A percentile compares a stretch with the other conserved stretches of the same genome.
phyloP scores from a whole-genome alignment of 2,113 vertebrate genomes.

The Oceanodroma tethys region DNA sequence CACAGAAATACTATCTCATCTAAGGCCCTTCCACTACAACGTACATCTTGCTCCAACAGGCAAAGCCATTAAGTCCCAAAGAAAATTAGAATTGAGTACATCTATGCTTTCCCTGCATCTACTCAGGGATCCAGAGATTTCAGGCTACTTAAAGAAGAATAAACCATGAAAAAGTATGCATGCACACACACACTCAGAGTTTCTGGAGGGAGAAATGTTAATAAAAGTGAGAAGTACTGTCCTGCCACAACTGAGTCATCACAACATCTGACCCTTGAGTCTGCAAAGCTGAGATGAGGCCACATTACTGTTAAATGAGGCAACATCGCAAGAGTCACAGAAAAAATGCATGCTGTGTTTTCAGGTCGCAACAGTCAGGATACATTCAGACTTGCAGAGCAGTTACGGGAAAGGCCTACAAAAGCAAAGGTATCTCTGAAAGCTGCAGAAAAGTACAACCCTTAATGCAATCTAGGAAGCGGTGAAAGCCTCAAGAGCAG shows the following conservation, averaged over 20 bases:
- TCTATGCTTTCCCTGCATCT: not conserved
- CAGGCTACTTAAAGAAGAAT: not conserved
- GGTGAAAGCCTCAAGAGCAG: not conserved
- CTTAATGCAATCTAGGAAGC: not conserved
- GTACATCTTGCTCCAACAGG: not conserved
- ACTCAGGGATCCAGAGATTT: not conserved
- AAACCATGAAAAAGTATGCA: not conserved
- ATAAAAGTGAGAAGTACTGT: not conserved
- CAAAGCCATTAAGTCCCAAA: not conserved
- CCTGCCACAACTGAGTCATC: not conserved
- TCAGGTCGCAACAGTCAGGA: not conserved
- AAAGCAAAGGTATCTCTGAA: not conserved
- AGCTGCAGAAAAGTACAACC: not conserved
- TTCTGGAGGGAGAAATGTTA: not conserved
- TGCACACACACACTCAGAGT: not conserved
- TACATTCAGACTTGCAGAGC: not conserved
- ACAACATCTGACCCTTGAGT: not conserved
- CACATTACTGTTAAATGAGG: not conserved
- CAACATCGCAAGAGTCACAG: not conserved
- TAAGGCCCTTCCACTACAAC: not conserved
- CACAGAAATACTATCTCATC: not conserved
- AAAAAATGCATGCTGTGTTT: not conserved
- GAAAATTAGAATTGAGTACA: not conserved
- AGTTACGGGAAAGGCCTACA: not conserved
- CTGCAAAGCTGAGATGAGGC: not conserved